Conservation (phyloP, 2,888 invertebrate species). For the Malacosoma neustria region DNA sequence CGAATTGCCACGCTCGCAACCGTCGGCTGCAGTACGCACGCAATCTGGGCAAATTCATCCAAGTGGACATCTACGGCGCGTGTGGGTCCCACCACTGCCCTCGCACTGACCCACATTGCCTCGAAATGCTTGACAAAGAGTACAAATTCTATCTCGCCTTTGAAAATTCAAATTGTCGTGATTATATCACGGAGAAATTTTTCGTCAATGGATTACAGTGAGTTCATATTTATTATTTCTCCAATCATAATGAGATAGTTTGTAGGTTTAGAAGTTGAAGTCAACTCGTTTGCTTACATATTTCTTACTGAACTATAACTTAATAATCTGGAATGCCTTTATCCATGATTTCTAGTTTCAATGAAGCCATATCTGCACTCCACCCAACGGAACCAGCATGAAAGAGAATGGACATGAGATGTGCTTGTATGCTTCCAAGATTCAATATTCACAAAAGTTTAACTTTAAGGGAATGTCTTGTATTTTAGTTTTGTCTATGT, state of each 20-base stretch:
- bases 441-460: too few species aligned
- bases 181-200: constrained; percentile 98
- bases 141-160: constrained; percentile 98
- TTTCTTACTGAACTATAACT: too few species aligned
- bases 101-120: constrained; percentile 87
- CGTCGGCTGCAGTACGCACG: constrained; percentile 90
- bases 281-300: too few species aligned
- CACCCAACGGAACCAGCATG: too few species aligned
- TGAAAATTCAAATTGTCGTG: constrained; percentile 96
- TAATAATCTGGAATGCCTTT: too few species aligned
- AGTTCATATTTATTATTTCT: constrained; percentile 33
- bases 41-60: constrained; percentile 88
- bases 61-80: constrained; percentile 93
- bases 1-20: constrained; percentile 96
- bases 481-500: too few species aligned
- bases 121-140: constrained; percentile 91
- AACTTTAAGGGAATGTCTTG: too few species aligned
- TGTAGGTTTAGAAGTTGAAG: too few species aligned
- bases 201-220: constrained; percentile 94
- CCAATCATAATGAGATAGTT: background rate
- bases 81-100: constrained; percentile 92
- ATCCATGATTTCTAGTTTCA: too few species aligned
- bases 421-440: too few species aligned
- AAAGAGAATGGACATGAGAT: too few species aligned
- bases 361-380: too few species aligned